phyloP scores from a whole-genome alignment of 2,888 invertebrate genomes.

The Tenthredo notha region DNA sequence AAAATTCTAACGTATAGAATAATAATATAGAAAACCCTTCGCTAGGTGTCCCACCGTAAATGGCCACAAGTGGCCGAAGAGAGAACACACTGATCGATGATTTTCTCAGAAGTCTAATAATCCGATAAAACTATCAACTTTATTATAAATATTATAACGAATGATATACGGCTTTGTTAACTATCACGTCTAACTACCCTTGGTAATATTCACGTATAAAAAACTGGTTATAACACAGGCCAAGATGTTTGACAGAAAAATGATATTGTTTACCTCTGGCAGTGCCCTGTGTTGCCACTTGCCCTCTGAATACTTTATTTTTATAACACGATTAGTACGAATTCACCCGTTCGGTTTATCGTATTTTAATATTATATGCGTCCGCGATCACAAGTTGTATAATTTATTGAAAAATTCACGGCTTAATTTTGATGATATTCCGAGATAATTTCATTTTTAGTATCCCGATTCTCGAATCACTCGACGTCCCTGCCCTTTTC shows the following conservation, averaged over 20 bases:
- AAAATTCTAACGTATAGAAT: neutral
- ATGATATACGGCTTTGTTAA: neutral
- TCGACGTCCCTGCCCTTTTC: slow-evolving; percentile 77
- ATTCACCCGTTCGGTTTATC: slow-evolving; percentile 51
- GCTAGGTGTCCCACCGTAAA: slow-evolving; percentile 67
- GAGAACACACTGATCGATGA: slow-evolving; percentile 72
- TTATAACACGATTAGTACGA: slow-evolving; percentile 56
- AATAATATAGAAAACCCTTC: slow-evolving; percentile 61
- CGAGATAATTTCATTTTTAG: slow-evolving; percentile 65
- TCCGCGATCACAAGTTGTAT: slow-evolving; percentile 47
- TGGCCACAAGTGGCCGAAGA: slow-evolving; percentile 75
- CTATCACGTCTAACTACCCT: neutral
- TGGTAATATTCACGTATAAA: neutral
- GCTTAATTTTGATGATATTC: slow-evolving; percentile 57
- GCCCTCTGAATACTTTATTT: slow-evolving; percentile 65
- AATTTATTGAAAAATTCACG: slow-evolving; percentile 51
- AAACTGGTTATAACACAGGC: slow-evolving; percentile 14
- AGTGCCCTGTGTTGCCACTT: slow-evolving; percentile 72
- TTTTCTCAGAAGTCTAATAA: slow-evolving; percentile 57
- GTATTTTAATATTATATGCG: slow-evolving; percentile 45
- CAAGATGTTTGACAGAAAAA: slow-evolving; percentile 58
- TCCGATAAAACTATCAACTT: neutral
- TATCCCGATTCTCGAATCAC: slow-evolving; percentile 68
- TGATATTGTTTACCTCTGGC: slow-evolving; percentile 71
- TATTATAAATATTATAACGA: neutral